Evolutionary conservation across 2,888 invertebrate genomes (phyloP), one percentile per base, ranked within the genome.

Genomic region (Chrysolina haemoptera): DNA sequence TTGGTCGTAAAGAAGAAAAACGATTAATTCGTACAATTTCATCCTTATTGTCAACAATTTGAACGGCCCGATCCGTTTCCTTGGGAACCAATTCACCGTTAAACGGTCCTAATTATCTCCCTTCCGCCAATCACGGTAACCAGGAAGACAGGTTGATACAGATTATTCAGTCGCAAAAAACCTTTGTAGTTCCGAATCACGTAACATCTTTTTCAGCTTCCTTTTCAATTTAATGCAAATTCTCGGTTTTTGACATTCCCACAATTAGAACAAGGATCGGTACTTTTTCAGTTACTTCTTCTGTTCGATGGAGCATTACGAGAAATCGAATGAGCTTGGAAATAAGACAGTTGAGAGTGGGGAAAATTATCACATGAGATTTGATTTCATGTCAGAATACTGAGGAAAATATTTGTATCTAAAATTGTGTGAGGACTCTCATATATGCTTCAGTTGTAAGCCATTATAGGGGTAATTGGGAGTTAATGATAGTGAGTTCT

Each of bases 121-220:
- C 77, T 77, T 76, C 77, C 77, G 76, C 59, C 71, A 62, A 74
- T 69, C 71, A 62, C 71, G 63, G 55, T 50, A 75, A 75, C 74
- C 77, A 80, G 79, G 79, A 82, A 81, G 80, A 77, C 72, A 66
- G 66, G 69, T 74, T 78, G 75, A 77, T 79, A 78, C 78, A 76
- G 78, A 79, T 77, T 76, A 79, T 78, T 77, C 75, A 77, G 79
- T 80, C 79, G 75, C n/a, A 78, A 76, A 79, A 79, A 76, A 71
- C 76, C 78, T 71, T 71, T 76, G 66, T 50, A 69, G 67, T 72
- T 70, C 72, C 74, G 78, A 75, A 78, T 78, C 78, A 77, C 79
- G 78, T 78, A 79, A 71, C 68, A 68, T 55, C 72, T 77, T 80
- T 80, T 80, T 77, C 71, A 71, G 73, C 75, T 79, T 79, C 79